phyloP scores from a whole-genome alignment of 2,888 invertebrate species.

The Tanytarsus gracilentus region DNA sequence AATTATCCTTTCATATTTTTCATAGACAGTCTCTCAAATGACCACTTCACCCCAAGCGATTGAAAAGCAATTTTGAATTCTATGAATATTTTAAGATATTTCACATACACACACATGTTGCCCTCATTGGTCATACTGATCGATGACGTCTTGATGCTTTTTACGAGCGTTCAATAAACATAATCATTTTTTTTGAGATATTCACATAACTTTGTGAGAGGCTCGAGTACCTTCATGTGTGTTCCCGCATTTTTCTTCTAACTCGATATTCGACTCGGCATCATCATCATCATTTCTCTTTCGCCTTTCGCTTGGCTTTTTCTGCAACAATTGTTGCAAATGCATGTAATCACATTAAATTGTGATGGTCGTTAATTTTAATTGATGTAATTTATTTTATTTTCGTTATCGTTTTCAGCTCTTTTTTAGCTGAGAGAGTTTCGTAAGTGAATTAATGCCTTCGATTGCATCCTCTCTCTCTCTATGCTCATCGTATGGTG shows the following conservation, averaged over 20 bases:
- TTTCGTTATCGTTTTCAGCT: conserved; percentile 13
- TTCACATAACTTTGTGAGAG: background rate
- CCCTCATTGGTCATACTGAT: no score
- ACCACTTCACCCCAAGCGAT: no score
- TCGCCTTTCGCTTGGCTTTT: no score
- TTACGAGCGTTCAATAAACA: background rate
- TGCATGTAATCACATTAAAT: conserved; percentile 24
- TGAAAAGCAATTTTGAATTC: no score
- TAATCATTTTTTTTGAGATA: background rate
- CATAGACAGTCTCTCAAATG: no score
- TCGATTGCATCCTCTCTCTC: background rate
- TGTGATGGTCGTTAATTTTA: conserved; percentile 26
- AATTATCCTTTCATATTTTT: no score
- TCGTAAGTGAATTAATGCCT: conserved; percentile 1
- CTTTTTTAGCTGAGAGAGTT: background rate
- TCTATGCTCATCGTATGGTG: background rate
- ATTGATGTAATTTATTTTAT: conserved; percentile 23
- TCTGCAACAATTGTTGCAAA: background rate
- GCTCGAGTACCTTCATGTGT: background rate
- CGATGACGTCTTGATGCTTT: background rate
- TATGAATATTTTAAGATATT: no score
- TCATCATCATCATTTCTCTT: no score
- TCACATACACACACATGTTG: no score
- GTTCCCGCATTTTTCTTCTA: no score
- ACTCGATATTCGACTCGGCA: no score